phyloP scores from a whole-genome alignment of 2,113 vertebrate species.

The Crotalus horridus region DNA sequence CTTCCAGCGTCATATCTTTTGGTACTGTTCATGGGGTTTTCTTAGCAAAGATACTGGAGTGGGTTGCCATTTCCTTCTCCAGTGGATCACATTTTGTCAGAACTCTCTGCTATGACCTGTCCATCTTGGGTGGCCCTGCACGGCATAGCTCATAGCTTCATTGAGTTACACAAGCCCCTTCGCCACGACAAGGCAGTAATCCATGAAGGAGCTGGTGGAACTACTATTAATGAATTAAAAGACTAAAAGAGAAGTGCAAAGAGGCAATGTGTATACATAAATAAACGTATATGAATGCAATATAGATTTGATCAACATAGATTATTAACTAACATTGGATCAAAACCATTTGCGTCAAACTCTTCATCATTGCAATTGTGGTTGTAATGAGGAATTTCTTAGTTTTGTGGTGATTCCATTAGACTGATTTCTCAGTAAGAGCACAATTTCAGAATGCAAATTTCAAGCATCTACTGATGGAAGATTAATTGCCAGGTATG shows the following conservation, averaged over 20 bases:
- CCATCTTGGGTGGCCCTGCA: no score
- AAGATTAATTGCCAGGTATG: neutral
- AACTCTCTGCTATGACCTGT: no score
- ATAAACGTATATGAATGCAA: neutral
- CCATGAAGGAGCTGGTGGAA: no score
- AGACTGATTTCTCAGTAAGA: neutral
- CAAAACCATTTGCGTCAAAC: neutral
- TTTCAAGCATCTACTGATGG: neutral
- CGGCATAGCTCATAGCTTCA: no score
- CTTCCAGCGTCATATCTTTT: no score
- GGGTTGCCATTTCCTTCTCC: no score
- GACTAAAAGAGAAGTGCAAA: neutral
- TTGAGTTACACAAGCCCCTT: no score
- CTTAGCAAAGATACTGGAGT: no score
- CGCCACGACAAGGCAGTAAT: no score
- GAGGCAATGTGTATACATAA: neutral
- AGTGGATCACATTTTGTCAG: no score
- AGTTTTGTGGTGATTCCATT: neutral
- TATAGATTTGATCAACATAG: neutral
- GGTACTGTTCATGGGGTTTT: no score
- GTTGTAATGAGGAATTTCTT: neutral
- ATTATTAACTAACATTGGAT: neutral
- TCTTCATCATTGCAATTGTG: neutral
- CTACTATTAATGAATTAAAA: neutral
- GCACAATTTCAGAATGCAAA: neutral